These are phyloP conservation scores for Bombyx mandarina DNA, from an alignment of 1,140 invertebrate species.

Conservation along the genomic window DNA sequence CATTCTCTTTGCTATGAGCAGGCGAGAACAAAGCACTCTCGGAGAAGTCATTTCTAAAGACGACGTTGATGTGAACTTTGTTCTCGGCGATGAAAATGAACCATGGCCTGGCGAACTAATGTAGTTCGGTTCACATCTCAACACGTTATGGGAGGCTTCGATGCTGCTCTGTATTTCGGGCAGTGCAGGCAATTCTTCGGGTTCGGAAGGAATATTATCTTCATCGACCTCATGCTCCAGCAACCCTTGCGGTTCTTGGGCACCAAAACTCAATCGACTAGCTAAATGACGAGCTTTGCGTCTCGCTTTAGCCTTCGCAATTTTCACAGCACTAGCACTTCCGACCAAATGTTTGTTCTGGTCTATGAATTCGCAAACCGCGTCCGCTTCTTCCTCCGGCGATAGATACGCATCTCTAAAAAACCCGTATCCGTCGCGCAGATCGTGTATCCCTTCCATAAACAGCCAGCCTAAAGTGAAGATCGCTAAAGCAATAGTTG, in stretches of 20 bases:
- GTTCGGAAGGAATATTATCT: slow-evolving; percentile 21
- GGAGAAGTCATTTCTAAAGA: slow-evolving; percentile 30
- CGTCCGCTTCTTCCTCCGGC: slow-evolving; percentile 40
- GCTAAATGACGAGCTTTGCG: slow-evolving; percentile 26
- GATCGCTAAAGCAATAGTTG: slow-evolving; percentile 39
- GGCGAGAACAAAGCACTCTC: slow-evolving; percentile 29
- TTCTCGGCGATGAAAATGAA: slow-evolving; percentile 24
- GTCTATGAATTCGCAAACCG: slow-evolving; percentile 43
- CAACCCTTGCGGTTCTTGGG: slow-evolving; percentile 40
- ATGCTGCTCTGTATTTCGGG: slow-evolving; percentile 23
- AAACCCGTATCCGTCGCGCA: slow-evolving; percentile 51
- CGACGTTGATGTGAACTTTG: slow-evolving; percentile 28
- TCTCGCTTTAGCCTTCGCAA: slow-evolving; percentile 38
- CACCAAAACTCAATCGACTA: slow-evolving; percentile 29
- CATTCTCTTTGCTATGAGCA: slow-evolving; percentile 31
- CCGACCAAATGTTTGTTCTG: slow-evolving; percentile 32
- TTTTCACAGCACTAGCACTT: slow-evolving; percentile 26
- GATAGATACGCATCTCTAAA: slow-evolving; percentile 47
- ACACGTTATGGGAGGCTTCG: slow-evolving; percentile 24
- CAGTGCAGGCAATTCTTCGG: slow-evolving; percentile 31
- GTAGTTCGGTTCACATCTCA: slow-evolving; percentile 40
- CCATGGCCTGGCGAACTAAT: slow-evolving; percentile 36
- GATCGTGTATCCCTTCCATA: slow-evolving; percentile 44
- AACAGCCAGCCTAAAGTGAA: slow-evolving; percentile 42
- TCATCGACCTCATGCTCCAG: slow-evolving; percentile 19